Base-by-base conservation (phyloP, 2,797 vertebrate genomes). In the Protonibea diacanthus region DNA sequence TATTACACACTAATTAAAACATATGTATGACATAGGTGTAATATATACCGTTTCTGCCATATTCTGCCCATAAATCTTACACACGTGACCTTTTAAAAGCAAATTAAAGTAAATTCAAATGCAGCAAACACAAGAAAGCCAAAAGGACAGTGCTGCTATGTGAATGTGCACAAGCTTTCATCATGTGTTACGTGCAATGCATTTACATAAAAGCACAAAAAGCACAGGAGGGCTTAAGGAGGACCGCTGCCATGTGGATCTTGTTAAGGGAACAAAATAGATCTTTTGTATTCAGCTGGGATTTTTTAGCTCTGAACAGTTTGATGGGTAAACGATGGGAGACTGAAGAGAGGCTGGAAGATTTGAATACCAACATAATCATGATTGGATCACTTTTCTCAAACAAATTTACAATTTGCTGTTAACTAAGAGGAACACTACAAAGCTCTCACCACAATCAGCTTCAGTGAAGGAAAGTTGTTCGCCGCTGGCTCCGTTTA, bases 401-500 rank as follows among this genome's bases (percentile, higher is more conserved):
- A 4, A 20, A 12, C 51, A 29, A 29, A 20, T 51, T 27, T 14
- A 27, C 15, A 65, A 63, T 14, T 40, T 56, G 23, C 29, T 44
- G 51, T 64, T 44, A 47, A 78, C 25, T 40, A 17, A 18, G 38
- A 49, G 52, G 42, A 71, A 20, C 20, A 14, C 9, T 14, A 48
- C 27, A 72, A 58, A 67, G 25, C 47, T 70, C 63, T 71, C 47
- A 38, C 11, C 49, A 29, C 57, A 38, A 9, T 49, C 52, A 14
- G 71, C 62, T n/a, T 60, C 51, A 75, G 67, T 20, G 38, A 27
- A 59, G 74, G 57, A 68, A 82, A 67, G 55, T 61, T 68, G 18
- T 72, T 67, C 38, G 13, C 52, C 14, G n/a, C 68, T 71, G 78
- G 74, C 84, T 81, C 65, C 70, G 0, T 75, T 57, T 47, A 48